phyloP scores from a whole-genome alignment of 2,797 vertebrate species.

The Aplochiton taeniatus region DNA sequence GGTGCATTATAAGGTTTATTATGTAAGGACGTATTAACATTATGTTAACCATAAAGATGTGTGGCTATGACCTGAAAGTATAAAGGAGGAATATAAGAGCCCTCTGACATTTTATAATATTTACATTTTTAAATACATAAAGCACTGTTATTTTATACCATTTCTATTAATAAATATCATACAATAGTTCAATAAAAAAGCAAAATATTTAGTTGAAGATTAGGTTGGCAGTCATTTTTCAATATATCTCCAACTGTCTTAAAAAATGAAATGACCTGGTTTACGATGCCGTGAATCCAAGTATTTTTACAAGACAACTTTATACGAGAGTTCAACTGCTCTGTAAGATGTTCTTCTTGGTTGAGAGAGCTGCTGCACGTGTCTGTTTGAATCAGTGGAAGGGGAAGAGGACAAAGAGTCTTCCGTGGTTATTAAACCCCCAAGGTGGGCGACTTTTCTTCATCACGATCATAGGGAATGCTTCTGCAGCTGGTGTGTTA shows the following conservation, averaged over 20 bases:
- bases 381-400: constrained; percentile 48
- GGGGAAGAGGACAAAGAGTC: constrained; percentile 34
- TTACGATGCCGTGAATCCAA: constrained; percentile 51
- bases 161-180: constrained; percentile 25
- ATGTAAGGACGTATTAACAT: constrained; percentile 48
- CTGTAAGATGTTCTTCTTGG: constrained; percentile 47
- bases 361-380: constrained; percentile 30
- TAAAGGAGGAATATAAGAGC: constrained; percentile 62
- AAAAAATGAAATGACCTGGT: constrained; percentile 42
- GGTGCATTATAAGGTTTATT: constrained; percentile 43
- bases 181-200: constrained; percentile 9
- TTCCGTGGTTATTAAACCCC: constrained; percentile 50
- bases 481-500: constrained; percentile 68
- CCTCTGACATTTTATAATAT: constrained; percentile 57
- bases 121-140: constrained; percentile 33
- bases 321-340: constrained; percentile 56
- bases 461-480: constrained; percentile 46
- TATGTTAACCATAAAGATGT: constrained; percentile 45
- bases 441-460: constrained; percentile 52
- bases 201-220: constrained; percentile 57
- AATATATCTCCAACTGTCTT: constrained; percentile 68
- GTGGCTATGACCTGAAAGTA: constrained; percentile 52
- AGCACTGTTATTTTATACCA: constrained; percentile 58
- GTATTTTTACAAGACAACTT: constrained; percentile 56
- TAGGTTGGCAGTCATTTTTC: too few species aligned